Percentiles rank a stretch among this genome's conserved stretches.
phyloP scores from a whole-genome alignment of 2,113 vertebrate species.

The Pseudolaguvia tuberculata region DNA sequence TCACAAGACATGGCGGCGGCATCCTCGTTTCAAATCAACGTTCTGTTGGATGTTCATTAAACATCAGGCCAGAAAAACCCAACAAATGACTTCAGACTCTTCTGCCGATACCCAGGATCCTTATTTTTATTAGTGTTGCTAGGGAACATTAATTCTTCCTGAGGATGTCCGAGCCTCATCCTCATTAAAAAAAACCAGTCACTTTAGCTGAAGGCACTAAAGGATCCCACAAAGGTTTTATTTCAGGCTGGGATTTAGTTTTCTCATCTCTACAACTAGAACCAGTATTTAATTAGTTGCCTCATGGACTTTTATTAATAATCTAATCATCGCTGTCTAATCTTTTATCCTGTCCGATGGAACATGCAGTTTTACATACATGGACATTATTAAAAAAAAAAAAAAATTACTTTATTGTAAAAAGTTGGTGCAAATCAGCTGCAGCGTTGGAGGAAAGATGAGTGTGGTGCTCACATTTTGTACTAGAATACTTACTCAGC shows the following conservation, averaged over 20 bases:
- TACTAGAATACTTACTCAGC: slow-evolving; percentile 56
- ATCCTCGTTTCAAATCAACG: background rate
- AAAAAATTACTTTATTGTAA: slow-evolving; percentile 50
- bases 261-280: slow-evolving; percentile 52
- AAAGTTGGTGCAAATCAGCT: too few relatives aligned
- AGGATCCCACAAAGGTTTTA: slow-evolving; percentile 40
- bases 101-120: background rate
- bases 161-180: slow-evolving; percentile 34
- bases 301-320: slow-evolving; percentile 58
- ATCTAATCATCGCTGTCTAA: slow-evolving; percentile 53
- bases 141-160: background rate
- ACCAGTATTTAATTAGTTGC: slow-evolving; percentile 67
- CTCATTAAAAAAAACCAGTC: slow-evolving; percentile 42
- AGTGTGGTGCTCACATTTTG: slow-evolving; percentile 28
- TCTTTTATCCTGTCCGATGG: slow-evolving; percentile 48
- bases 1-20: background rate
- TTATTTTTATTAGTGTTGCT: background rate
- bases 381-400: slow-evolving; percentile 29
- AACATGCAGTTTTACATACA: slow-evolving; percentile 47
- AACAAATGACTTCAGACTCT: background rate
- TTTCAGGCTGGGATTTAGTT: background rate
- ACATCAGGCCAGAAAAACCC: background rate
- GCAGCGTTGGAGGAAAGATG: background rate
- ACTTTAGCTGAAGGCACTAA: slow-evolving; percentile 45
- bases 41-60: background rate